phyloP scores from a whole-genome alignment of 2,797 vertebrate species.

The Chaenodraco wilsoni region DNA sequence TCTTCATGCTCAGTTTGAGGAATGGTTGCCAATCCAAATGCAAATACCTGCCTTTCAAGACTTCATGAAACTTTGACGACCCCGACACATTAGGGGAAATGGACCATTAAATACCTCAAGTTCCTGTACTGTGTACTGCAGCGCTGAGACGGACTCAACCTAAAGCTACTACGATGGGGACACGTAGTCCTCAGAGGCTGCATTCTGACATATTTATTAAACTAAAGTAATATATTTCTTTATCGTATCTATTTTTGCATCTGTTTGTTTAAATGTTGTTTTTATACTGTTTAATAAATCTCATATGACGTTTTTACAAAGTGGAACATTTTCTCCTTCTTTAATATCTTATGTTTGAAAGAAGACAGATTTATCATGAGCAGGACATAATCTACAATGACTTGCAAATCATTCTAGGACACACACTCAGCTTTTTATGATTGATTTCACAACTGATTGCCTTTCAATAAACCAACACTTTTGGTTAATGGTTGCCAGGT shows the following conservation, averaged over 20 bases:
- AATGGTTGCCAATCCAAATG: constrained; percentile 51
- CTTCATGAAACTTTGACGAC: constrained; percentile 62
- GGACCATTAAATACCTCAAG: constrained; percentile 95
- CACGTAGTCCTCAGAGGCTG: constrained; percentile 81
- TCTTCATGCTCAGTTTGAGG: constrained; percentile 50
- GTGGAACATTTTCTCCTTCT: constrained; percentile 6
- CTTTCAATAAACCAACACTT: not conserved
- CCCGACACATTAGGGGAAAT: constrained; percentile 76
- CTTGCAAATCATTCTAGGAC: not conserved
- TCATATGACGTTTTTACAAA: constrained; percentile 69
- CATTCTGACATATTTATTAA: constrained; percentile 93
- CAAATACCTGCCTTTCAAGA: constrained; percentile 66
- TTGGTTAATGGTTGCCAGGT: not conserved
- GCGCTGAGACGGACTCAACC: constrained; percentile 79
- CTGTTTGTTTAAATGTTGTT: constrained; percentile 77
- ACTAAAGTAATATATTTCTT: constrained; percentile 98
- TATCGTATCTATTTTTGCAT: constrained; percentile 84
- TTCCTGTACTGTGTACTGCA: constrained; percentile 86
- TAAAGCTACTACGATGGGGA: constrained; percentile 83
- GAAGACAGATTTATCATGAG: not conserved
- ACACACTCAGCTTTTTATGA: not conserved
- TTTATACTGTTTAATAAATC: constrained; percentile 86
- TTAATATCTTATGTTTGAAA: not conserved
- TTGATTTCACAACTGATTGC: not conserved
- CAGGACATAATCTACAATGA: not conserved